Evolutionary conservation across 2,797 vertebrate genomes (phyloP).

Genomic region (Chaenodraco wilsoni): DNA sequence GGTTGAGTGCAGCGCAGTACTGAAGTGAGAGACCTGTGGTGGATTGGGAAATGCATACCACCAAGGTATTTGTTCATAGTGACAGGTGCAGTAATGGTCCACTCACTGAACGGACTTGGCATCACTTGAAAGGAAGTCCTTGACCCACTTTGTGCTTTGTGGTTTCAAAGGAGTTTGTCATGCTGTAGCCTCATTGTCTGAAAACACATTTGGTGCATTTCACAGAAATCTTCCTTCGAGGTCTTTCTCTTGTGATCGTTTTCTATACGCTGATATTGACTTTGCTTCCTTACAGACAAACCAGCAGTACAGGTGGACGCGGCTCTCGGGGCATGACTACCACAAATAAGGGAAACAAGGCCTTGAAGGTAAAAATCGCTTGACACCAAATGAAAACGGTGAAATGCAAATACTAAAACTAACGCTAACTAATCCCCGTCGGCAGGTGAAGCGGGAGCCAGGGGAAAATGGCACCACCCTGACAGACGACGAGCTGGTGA

Average conservation of each 20-base stretch:
- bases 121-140: slow-evolving; percentile 63
- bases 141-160: slow-evolving; percentile 72
- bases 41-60: slow-evolving; percentile 4
- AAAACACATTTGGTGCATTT: slow-evolving; percentile 19
- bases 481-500: slow-evolving; percentile 98
- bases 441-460: slow-evolving; percentile 97
- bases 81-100: slow-evolving; percentile 45
- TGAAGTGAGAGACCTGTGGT: slow-evolving; percentile 4
- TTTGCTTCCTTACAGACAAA: slow-evolving; percentile 77
- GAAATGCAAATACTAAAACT: not conserved
- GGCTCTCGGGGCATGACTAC: slow-evolving; percentile 98
- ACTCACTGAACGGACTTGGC: slow-evolving; percentile 43
- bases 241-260: not conserved
- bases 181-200: slow-evolving; percentile 24
- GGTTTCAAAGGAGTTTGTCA: slow-evolving; percentile 54
- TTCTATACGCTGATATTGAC: slow-evolving; percentile 27
- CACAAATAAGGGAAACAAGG: slow-evolving; percentile 98
- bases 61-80: slow-evolving; percentile 44
- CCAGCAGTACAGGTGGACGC: slow-evolving; percentile 80
- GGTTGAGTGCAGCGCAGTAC: slow-evolving; percentile 22
- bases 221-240: not conserved
- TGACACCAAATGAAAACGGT: not conserved
- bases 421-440: not conserved
- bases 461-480: slow-evolving; percentile 98
- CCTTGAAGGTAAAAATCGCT: slow-evolving; percentile 89